Base-by-base conservation (phyloP, 2,797 vertebrate genomes). In the Enteromius paludinosus region DNA sequence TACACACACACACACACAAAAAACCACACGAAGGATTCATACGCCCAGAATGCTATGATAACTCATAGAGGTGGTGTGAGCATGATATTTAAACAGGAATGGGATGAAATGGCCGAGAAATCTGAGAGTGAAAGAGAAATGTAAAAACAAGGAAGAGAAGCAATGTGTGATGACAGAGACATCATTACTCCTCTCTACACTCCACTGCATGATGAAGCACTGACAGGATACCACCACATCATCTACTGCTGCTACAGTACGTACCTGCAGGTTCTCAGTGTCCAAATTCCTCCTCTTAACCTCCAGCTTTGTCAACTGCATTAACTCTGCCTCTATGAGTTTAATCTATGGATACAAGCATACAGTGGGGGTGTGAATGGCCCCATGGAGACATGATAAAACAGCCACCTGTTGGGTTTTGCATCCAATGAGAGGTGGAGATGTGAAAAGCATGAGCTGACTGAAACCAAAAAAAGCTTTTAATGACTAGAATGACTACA, bases 281-380 rank as follows among this genome's bases (percentile, higher is more conserved):
- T 99, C 97, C 96, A 97, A 94, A 92, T 91, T 95, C 89, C 96
- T 96, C 93, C 95, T 97, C 96, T 97, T 98, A 95, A 99, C 93
- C 93, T 99, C 98, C 96, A 99, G 96, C 94, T 96, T 97, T 92
- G 98, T 98, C 95, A 99, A 90, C 94, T 98, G 97, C 96, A 96
- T 94, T 96, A 99, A 97, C 93, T 99, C 98, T 93, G 87, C 94
- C 92, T 99, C 97, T 95, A 99, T 98, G 94, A 98, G 96, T 91
- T 95, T 97, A 96, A 99, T 99, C 98, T 99, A 97, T 70, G 81
- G 93, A 95, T 94, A 97, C 93, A 97, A 28, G 94, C 95, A 91
- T 96, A 90, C 47, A 93, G 45, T 79, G 82, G 81, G 76, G 79
- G 84, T 66, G 83, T 81, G 76, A 86, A 75, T 79, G 77, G 78